These are phyloP conservation scores for Craterocephalus amniculus DNA, from an alignment of 2,797 vertebrate genomes.

Conservation along the genomic window DNA sequence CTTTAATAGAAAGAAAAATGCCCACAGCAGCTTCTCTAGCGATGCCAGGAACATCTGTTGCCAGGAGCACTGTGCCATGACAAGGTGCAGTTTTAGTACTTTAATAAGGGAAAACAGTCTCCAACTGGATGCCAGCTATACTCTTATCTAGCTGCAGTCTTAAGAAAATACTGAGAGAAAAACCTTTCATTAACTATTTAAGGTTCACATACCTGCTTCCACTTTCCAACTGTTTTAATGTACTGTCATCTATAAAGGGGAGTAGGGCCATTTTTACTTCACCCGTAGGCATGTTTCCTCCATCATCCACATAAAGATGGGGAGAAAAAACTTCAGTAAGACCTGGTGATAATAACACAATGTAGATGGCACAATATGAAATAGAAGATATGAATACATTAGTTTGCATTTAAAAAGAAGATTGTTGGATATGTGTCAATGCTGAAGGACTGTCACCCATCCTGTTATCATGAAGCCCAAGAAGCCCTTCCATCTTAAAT, in stretches of 20 bases:
- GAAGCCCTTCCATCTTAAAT: slow-evolving; percentile 2
- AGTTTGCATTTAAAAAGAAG: not conserved
- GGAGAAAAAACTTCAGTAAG: not conserved
- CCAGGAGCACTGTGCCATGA: slow-evolving; percentile 38
- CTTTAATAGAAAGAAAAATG: slow-evolving; percentile 56
- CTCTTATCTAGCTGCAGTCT: slow-evolving; percentile 38
- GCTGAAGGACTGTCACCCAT: slow-evolving; percentile 2
- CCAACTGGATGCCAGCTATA: slow-evolving; percentile 34
- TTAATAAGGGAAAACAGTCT: slow-evolving; percentile 47
- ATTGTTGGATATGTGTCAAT: not conserved
- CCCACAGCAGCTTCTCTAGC: slow-evolving; percentile 32
- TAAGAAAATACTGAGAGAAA: slow-evolving; percentile 17
- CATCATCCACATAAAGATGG: not conserved
- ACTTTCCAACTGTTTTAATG: slow-evolving; percentile 33
- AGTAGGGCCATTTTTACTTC: slow-evolving; percentile 5
- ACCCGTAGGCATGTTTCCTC: too few species aligned
- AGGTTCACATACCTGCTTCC: slow-evolving; percentile 21
- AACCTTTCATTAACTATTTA: slow-evolving; percentile 42
- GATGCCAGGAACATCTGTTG: slow-evolving; percentile 20
- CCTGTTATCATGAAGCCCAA: slow-evolving; percentile 9
- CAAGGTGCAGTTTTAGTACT: slow-evolving; percentile 43
- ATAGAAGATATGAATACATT: slow-evolving; percentile 3
- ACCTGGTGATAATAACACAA: not conserved
- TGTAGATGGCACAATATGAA: not conserved
- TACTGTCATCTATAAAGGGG: slow-evolving; percentile 30